These are phyloP conservation scores for Meteorus colon DNA, from an alignment of 2,888 invertebrate species.

Conservation along the genomic window DNA sequence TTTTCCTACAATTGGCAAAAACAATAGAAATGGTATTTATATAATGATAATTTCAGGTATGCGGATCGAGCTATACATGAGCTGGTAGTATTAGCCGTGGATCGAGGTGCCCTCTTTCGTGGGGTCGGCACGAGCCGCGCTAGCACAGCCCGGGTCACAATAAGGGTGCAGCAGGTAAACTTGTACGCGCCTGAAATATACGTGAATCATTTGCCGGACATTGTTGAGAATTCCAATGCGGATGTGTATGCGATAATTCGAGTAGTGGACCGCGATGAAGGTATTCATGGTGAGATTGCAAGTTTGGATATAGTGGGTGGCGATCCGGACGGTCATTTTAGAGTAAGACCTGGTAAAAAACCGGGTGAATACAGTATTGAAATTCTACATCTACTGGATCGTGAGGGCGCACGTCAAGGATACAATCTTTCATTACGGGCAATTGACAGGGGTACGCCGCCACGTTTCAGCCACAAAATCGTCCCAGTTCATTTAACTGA, in stretches of 20 bases:
- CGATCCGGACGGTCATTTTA: slow-evolving; percentile 92
- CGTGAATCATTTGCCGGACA: slow-evolving; percentile 85
- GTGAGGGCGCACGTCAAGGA: slow-evolving; percentile 85
- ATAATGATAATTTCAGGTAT: slow-evolving; percentile 70
- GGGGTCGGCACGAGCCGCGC: slow-evolving; percentile 76
- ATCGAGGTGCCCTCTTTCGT: slow-evolving; percentile 83
- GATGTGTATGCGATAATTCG: slow-evolving; percentile 93
- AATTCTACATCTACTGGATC: slow-evolving; percentile 84
- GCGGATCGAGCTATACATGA: slow-evolving; percentile 82
- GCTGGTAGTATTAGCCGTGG: slow-evolving; percentile 87
- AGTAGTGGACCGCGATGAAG: slow-evolving; percentile 88
- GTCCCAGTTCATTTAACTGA: slow-evolving; percentile 88
- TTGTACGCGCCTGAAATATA: slow-evolving; percentile 89
- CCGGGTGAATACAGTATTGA: slow-evolving; percentile 86
- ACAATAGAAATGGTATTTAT: slow-evolving; percentile 3
- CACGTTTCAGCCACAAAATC: slow-evolving; percentile 84
- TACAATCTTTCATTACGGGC: slow-evolving; percentile 92
- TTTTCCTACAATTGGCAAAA: not conserved
- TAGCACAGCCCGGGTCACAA: slow-evolving; percentile 84
- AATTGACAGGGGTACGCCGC: slow-evolving; percentile 87
- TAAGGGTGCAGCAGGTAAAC: slow-evolving; percentile 87
- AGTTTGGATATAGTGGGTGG: slow-evolving; percentile 90
- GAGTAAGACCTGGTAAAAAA: slow-evolving; percentile 77
- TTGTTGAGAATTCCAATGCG: slow-evolving; percentile 86
- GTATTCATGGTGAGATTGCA: slow-evolving; percentile 88